Evolutionary conservation across 2,113 vertebrate species (phyloP).

Genomic region (Loxodonta africana): DNA sequence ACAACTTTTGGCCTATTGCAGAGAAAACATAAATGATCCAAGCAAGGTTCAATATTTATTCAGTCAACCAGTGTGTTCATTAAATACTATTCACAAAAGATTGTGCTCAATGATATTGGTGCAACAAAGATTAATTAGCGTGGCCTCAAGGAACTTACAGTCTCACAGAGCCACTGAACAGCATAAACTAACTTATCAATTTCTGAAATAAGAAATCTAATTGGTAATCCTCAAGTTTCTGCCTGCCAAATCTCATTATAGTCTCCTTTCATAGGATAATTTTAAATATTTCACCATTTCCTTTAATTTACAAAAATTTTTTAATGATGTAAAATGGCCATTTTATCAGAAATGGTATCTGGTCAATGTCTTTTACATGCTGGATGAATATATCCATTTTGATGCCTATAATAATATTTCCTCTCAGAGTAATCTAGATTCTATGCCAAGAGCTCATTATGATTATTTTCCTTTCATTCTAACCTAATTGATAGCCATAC

Average conservation of each 20-base stretch:
- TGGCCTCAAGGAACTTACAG: neutral
- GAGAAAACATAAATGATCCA: neutral
- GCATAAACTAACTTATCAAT: neutral
- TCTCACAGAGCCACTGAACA: neutral
- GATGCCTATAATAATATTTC: neutral
- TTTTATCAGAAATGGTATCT: neutral
- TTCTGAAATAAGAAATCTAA: slow-evolving; percentile 2
- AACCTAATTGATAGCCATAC: neutral
- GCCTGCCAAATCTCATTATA: neutral
- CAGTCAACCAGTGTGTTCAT: neutral
- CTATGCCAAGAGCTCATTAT: neutral
- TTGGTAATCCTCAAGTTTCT: neutral
- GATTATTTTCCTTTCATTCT: neutral
- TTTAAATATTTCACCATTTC: neutral
- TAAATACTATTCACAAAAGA: neutral
- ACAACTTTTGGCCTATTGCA: neutral
- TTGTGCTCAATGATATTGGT: neutral
- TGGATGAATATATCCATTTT: neutral
- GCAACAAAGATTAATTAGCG: neutral
- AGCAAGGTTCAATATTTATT: neutral
- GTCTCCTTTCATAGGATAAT: neutral
- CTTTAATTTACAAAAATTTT: neutral
- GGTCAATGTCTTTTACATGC: neutral
- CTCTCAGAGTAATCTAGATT: neutral
- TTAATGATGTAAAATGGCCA: neutral